phyloP scores from a whole-genome alignment of 53 echinoderm and acorn worm genomes.

The Astropecten irregularis region DNA sequence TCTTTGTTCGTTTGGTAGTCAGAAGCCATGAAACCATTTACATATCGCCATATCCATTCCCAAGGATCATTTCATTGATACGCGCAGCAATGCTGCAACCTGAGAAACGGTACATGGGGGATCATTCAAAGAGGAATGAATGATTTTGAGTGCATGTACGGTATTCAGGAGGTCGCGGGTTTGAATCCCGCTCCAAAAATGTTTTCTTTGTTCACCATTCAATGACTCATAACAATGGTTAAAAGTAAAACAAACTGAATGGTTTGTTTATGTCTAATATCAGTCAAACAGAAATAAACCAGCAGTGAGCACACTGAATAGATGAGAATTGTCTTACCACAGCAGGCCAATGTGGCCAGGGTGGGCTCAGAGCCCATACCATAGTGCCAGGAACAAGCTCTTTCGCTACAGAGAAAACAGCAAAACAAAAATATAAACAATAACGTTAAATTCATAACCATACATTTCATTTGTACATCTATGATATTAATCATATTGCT shows the following conservation, averaged over 20 bases:
- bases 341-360: constrained; percentile 41
- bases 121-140: too few relatives aligned
- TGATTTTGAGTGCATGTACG: too few relatives aligned
- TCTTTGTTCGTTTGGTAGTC: too few relatives aligned
- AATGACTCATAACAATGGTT: too few relatives aligned
- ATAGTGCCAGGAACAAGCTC: constrained; percentile 40
- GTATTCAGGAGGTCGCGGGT: too few relatives aligned
- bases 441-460: background rate
- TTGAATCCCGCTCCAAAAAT: too few relatives aligned
- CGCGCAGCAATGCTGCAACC: too few relatives aligned
- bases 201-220: too few relatives aligned
- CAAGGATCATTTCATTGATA: too few relatives aligned
- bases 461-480: background rate
- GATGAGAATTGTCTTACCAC: background rate
- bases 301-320: background rate
- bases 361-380: constrained; percentile 36
- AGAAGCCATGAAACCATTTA: too few relatives aligned
- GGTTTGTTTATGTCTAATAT: background rate
- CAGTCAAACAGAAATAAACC: background rate
- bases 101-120: too few relatives aligned
- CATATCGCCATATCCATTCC: too few relatives aligned
- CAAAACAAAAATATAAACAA: background rate
- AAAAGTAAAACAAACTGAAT: background rate
- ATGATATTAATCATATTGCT: background rate
- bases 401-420: background rate